These are phyloP conservation scores for Steatocranus sp. DNA, from an alignment of 2,797 vertebrate genomes.

Conservation along the genomic window DNA sequence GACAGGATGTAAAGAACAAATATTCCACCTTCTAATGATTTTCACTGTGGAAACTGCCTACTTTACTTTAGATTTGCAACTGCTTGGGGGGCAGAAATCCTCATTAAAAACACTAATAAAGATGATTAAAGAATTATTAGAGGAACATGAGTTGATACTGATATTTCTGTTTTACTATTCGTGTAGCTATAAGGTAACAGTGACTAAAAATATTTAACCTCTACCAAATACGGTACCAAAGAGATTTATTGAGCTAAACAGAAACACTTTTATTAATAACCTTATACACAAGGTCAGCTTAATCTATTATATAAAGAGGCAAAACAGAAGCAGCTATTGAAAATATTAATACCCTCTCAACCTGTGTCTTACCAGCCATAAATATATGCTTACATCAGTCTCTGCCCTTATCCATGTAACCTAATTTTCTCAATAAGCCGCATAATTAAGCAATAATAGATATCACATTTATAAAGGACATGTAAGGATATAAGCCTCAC, in stretches of 20 bases:
- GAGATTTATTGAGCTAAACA: neutral
- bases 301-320: neutral
- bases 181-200: neutral
- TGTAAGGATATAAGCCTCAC: neutral
- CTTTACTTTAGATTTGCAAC: neutral
- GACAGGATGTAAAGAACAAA: neutral
- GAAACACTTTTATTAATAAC: neutral
- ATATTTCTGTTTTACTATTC: neutral
- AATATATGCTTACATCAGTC: neutral
- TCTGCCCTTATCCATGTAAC: neutral
- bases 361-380: neutral
- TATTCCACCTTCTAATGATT: neutral
- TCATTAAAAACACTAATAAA: neutral
- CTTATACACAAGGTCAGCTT: neutral
- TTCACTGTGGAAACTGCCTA: neutral
- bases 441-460: neutral
- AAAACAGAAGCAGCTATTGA: neutral
- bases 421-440: neutral
- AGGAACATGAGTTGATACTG: neutral
- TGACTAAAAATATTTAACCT: neutral
- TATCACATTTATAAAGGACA: neutral
- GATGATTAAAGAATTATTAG: neutral
- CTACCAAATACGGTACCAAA: neutral
- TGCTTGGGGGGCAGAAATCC: neutral
- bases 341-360: neutral